These are phyloP conservation scores for Ectemnius lituratus DNA, from an alignment of 2,888 invertebrate genomes.

Conservation along the genomic window DNA sequence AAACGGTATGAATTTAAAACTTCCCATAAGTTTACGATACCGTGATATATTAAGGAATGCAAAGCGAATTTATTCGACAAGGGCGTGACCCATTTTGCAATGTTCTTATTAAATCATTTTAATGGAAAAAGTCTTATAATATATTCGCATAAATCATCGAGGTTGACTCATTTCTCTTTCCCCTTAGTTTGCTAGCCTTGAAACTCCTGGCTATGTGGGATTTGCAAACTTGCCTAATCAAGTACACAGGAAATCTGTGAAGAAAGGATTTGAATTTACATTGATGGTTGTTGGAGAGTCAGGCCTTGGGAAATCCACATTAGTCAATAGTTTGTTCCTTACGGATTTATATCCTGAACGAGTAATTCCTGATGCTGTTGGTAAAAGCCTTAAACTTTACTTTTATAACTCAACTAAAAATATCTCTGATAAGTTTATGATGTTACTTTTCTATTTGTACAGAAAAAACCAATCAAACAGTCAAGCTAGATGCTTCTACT, in stretches of 20 bases:
- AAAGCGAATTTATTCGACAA: too few relatives aligned
- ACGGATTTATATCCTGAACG: slow-evolving; percentile 97
- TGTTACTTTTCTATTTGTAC: slow-evolving; percentile 33
- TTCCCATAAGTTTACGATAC: too few relatives aligned
- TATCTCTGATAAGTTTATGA: background rate
- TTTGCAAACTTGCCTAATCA: slow-evolving; percentile 98
- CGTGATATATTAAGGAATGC: too few relatives aligned
- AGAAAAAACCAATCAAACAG: slow-evolving; percentile 95
- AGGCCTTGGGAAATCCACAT: slow-evolving; percentile 96
- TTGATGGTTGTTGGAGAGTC: slow-evolving; percentile 96
- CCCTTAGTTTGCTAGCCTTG: slow-evolving; percentile 88
- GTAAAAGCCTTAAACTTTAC: slow-evolving; percentile 77
- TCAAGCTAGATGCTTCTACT: slow-evolving; percentile 95
- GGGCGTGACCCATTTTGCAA: too few relatives aligned
- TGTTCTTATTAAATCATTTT: too few relatives aligned
- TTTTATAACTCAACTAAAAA: slow-evolving; percentile 6
- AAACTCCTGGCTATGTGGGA: slow-evolving; percentile 93
- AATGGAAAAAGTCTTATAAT: too few relatives aligned
- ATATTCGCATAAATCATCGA: background rate
- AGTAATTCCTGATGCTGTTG: slow-evolving; percentile 91
- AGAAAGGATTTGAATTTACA: slow-evolving; percentile 98
- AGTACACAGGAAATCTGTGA: slow-evolving; percentile 97
- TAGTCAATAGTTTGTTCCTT: slow-evolving; percentile 96
- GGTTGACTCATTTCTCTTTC: background rate
- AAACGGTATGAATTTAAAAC: slow-evolving; percentile 66